These are phyloP conservation scores for Pseudocheirus occidentalis DNA, from an alignment of 2,797 vertebrate species.

Conservation along the genomic window DNA sequence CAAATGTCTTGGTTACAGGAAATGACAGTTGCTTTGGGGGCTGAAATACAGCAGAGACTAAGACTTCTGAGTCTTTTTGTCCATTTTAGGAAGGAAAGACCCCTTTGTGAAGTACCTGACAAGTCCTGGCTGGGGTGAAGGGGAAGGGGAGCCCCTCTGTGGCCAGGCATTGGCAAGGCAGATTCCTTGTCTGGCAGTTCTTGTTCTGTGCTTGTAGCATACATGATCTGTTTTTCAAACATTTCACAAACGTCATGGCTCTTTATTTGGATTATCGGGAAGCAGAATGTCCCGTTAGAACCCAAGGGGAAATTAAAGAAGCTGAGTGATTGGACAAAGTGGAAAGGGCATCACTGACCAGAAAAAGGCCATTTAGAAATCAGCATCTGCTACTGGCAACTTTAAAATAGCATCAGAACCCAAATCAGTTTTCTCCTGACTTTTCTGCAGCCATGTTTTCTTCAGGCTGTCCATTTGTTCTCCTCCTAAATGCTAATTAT, in stretches of 20 bases:
- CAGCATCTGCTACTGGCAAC: neutral
- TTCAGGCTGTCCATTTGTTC: slow-evolving; percentile 23
- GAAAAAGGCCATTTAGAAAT: neutral
- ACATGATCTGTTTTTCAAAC: slow-evolving; percentile 48
- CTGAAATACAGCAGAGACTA: slow-evolving; percentile 1
- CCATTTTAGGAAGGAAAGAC: neutral
- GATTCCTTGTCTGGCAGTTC: slow-evolving; percentile 4
- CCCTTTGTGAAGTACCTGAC: slow-evolving; percentile 25
- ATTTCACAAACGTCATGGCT: slow-evolving; percentile 32
- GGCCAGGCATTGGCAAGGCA: neutral
- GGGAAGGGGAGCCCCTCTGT: neutral
- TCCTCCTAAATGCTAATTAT: slow-evolving; percentile 34
- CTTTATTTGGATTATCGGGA: slow-evolving; percentile 12
- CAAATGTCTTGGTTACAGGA: slow-evolving; percentile 9
- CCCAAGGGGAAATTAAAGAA: neutral
- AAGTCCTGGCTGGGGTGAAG: neutral
- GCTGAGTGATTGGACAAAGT: neutral
- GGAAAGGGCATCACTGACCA: neutral
- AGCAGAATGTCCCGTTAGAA: slow-evolving; percentile 18
- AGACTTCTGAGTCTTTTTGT: neutral
- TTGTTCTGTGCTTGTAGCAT: slow-evolving; percentile 13
- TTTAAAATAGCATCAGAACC: neutral
- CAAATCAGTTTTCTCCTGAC: slow-evolving; percentile 5
- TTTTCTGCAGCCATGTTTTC: slow-evolving; percentile 28
- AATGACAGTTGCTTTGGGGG: neutral